Percentiles rank a stretch among this genome's conserved stretches.
phyloP scores from a whole-genome alignment of 2,113 vertebrate species.

The Eptatretus burgeri region DNA sequence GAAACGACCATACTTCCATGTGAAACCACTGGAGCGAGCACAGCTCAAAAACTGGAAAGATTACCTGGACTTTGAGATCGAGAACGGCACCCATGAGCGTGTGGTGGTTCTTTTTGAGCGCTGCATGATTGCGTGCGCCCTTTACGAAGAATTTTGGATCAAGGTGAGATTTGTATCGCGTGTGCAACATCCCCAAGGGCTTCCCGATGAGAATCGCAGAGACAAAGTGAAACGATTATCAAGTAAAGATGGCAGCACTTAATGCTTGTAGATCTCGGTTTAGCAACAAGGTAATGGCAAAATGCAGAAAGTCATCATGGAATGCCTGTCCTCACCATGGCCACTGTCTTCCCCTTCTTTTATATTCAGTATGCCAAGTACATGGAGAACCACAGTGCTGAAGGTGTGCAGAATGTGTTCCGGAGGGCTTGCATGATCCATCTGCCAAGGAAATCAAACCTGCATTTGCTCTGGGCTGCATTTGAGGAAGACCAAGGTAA shows the following conservation, averaged over 20 bases:
- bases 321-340: no score
- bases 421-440: constrained; percentile 78
- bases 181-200: no score
- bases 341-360: constrained; percentile 27
- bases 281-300: no score
- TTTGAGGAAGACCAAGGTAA: constrained; percentile 96
- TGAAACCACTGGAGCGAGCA: constrained; percentile 84
- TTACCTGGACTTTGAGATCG: constrained; percentile 96
- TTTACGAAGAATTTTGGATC: constrained; percentile 98
- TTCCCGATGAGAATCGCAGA: no score
- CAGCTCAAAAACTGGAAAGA: constrained; percentile 98
- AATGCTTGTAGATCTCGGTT: no score
- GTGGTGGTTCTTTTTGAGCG: constrained; percentile 92
- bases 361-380: constrained; percentile 85
- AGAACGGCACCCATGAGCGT: constrained; percentile 77
- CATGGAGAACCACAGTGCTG: constrained; percentile 81
- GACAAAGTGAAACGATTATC: no score
- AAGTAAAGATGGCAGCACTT: no score
- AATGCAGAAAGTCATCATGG: no score
- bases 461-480: constrained; percentile 81
- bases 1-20: constrained; percentile 92
- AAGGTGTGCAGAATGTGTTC: constrained; percentile 74
- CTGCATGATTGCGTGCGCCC: constrained; percentile 92
- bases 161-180: constrained; percentile 33
- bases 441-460: constrained; percentile 62